Evolutionary conservation across 2,888 invertebrate genomes (phyloP), one percentile per base, ranked within the genome.

Genomic region (Cheilosia vernalis): DNA sequence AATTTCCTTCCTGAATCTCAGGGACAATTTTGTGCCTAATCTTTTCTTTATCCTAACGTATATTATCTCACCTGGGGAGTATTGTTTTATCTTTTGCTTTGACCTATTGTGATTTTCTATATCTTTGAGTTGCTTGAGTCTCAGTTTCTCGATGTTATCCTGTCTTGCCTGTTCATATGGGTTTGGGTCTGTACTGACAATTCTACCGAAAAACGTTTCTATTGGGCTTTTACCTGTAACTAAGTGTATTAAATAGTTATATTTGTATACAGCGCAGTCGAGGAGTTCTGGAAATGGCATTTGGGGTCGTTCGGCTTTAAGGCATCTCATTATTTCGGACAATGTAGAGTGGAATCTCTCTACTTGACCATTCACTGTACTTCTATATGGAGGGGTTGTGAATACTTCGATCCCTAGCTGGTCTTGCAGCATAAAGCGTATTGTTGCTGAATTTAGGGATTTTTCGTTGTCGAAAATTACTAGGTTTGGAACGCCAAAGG

Each of bases 51-150:
- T 1, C 7, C 7, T 30, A 30, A 30, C 2, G 7, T 30, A 30
- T 7, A 30, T 7, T 30, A 7, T 30, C 7, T 30, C 30, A 7
- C 30, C 30, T 30, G 30, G 30, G 6, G 30, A 30, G 30, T 86
- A 87, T 21, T 60, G 42, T 63, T 88, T 88, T 15, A 77, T 66
- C 49, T 73, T 55, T 24, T 77, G 60, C 55, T 56, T 87, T 21
- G 60, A 76, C 58, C 74, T 69, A 10, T 70, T 78, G 4, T 70
- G 61, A 1, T 37, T 40, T 19, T 60, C 15, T 6, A 58, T 13
- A 6, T 72, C 64, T n/a, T 53, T 79, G 3, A 1, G 3, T 15
- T 77, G 77, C 24, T 69, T 61, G 1, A 2, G 2, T 27, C 13
- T 55, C 9, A 69, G 4, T 0, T 53, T 60, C 10, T 58, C 33